Base-by-base conservation (phyloP, 2,888 invertebrate species). In the Seladonia tumulorum region DNA sequence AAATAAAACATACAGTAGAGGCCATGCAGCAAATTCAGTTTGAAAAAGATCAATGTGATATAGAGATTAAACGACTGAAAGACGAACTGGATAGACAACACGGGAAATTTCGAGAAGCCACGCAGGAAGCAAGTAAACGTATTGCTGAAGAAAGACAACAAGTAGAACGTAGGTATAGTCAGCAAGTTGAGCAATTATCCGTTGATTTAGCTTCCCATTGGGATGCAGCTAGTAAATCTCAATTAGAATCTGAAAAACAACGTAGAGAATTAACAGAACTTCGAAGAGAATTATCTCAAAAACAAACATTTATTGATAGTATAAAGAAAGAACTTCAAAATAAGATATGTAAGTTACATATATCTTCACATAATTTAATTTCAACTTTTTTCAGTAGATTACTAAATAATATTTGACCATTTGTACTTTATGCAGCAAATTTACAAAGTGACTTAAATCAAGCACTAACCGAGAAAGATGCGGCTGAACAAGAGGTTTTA, bases 61-160 rank as follows among this genome's bases (percentile, higher is more conserved):
- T 97, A 70, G 98, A 98, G 95, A 96, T 98, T 22, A 96, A 97
- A 5, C 96, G 98, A 80, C 95, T 98, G 70, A 96, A 97, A 95
- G 98, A 98, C 78, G 98, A 98, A 90, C 94, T 98, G 81, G 97
- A 97, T 77, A 96, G 97, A 10, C 97, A 98, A 93, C 97, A 98
- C 86, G 96, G 96, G 85, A 97, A 97, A 91, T 96, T 98, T 0
- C 96, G 98, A 25, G 98, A 98, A 88, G 95, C 97, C 63, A 97
- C 97, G 1, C 97, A 97, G 73, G 98, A 98, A 91, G 97, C 98
- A 86, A 95, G 93, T 70, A 96, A 97, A 0, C 96, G 97, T 14
- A 96, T 97, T 39, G 95, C 97, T 16, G 97, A 97, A 78, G 97
- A 98, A 94, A 96, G 98, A 49, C 96, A 97, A 88, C 97, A 97